Percentiles rank a stretch among this genome's conserved stretches.
These are phyloP conservation scores for Ispidina picta DNA, from an alignment of 2,797 vertebrate genomes.

Conservation along the genomic window DNA sequence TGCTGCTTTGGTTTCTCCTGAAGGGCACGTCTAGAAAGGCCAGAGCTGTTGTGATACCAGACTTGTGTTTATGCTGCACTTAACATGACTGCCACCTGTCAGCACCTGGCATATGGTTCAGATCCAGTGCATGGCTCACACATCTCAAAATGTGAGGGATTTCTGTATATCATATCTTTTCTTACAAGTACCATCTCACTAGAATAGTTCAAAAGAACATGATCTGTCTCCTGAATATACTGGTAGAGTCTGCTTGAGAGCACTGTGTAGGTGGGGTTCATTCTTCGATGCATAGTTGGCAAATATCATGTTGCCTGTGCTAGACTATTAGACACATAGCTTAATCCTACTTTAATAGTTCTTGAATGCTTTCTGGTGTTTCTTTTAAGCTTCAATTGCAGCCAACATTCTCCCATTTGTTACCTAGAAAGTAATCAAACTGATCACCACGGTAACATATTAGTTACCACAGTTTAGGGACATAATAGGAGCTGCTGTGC, in stretches of 20 bases:
- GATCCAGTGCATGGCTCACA: background rate
- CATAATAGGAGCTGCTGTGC: background rate
- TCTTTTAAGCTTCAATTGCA: background rate
- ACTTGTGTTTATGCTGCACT: background rate
- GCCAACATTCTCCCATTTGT: background rate
- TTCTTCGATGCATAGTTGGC: background rate
- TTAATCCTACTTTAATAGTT: background rate
- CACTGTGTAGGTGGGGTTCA: background rate
- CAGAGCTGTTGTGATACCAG: background rate
- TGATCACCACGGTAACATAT: background rate
- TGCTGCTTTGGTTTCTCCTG: background rate
- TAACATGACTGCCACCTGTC: background rate
- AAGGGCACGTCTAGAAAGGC: background rate
- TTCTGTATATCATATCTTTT: background rate
- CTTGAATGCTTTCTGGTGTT: background rate
- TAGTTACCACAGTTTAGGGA: background rate
- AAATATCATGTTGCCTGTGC: rapidly evolving
- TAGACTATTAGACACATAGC: background rate
- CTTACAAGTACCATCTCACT: background rate
- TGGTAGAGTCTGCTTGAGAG: background rate
- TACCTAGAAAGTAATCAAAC: background rate
- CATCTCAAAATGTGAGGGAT: background rate
- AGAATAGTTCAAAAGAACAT: background rate
- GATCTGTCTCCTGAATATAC: background rate
- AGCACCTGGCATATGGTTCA: background rate